phyloP scores from a whole-genome alignment of 2,888 invertebrate genomes.

The Himalopsyche anomala region DNA sequence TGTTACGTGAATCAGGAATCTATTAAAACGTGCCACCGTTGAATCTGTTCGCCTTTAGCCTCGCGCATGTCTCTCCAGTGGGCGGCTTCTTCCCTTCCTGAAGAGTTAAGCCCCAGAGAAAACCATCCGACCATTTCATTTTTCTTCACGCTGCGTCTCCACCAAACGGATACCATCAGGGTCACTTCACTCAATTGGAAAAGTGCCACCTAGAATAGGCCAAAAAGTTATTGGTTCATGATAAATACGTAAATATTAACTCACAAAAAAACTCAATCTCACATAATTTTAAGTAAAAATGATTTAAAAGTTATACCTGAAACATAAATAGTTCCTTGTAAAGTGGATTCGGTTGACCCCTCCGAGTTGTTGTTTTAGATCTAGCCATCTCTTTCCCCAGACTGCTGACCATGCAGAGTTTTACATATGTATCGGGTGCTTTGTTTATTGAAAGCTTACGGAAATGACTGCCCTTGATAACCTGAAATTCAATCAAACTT shows the following conservation, averaged over 20 bases:
- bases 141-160: constrained; percentile 93
- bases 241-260: too few relatives aligned
- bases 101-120: constrained; percentile 92
- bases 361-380: constrained; percentile 93
- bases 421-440: constrained; percentile 96
- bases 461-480: constrained; percentile 82
- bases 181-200: constrained; percentile 97
- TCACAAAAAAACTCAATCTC: too few relatives aligned
- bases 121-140: constrained; percentile 99
- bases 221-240: background rate
- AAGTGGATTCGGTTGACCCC: constrained; percentile 96
- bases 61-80: constrained; percentile 97
- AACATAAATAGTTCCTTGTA: constrained; percentile 98
- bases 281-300: too few relatives aligned
- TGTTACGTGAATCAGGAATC: constrained; percentile 80
- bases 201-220: constrained; percentile 85
- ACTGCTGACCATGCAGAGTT: constrained; percentile 92
- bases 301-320: constrained; percentile 81
- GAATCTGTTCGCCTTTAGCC: constrained; percentile 91
- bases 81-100: constrained; percentile 92
- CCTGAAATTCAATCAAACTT: constrained; percentile 67
- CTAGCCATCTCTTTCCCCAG: constrained; percentile 95
- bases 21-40: constrained; percentile 94
- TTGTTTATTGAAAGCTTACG: constrained; percentile 86
- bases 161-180: constrained; percentile 95